A percentile compares a stretch with the other conserved stretches of the same genome.
Conservation (phyloP, 2,797 vertebrate genomes). For the Macrochelys suwanniensis region DNA sequence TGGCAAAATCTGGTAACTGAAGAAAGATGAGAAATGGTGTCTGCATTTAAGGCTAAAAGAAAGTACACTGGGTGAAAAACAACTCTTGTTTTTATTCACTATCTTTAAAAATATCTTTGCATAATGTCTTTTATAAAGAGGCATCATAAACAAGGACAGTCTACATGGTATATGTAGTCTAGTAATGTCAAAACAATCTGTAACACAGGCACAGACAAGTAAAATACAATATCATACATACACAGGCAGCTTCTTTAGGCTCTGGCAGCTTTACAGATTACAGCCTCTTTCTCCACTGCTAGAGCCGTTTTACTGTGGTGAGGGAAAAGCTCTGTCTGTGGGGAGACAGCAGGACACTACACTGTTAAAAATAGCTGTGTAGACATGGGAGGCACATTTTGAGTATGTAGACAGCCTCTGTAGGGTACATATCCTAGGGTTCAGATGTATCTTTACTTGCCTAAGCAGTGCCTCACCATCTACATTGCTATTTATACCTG, state of each 20-base stretch:
- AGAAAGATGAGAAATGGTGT: background rate
- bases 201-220: background rate
- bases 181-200: background rate
- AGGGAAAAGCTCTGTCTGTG: background rate
- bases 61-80: too few species aligned
- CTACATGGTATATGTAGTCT: background rate
- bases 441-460: too few species aligned
- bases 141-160: background rate
- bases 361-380: background rate
- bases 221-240: background rate
- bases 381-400: background rate
- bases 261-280: too few species aligned
- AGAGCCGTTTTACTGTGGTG: background rate
- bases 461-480: background rate
- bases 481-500: background rate
- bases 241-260: background rate
- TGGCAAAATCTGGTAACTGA: background rate
- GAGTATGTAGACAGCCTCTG: background rate
- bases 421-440: background rate
- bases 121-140: background rate
- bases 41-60: background rate
- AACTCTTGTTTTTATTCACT: background rate
- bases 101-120: background rate
- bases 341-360: background rate
- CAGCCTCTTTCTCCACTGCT: background rate